Conservation (phyloP, 2,797 vertebrate genomes). For the Neosilurus mollespiculum region DNA sequence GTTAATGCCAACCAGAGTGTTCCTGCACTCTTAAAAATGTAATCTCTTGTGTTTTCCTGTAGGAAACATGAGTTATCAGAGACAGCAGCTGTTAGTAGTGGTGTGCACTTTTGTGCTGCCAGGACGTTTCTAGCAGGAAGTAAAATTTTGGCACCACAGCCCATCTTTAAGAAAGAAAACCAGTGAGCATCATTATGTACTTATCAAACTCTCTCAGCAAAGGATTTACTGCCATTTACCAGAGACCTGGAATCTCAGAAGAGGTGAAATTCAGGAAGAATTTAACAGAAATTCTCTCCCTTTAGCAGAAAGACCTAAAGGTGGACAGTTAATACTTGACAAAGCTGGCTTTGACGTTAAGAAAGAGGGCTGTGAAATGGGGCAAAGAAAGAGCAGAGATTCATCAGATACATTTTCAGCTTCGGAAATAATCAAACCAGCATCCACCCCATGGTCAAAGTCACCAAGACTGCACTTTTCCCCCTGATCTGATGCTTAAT, state of each 20-base stretch:
- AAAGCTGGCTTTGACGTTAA: neutral
- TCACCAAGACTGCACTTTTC: neutral
- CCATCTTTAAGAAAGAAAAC: slow-evolving; percentile 8
- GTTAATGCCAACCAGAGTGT: slow-evolving; percentile 23
- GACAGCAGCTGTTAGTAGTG: slow-evolving; percentile 29
- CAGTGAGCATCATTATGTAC: neutral
- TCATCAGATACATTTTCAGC: neutral
- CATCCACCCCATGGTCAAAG: neutral
- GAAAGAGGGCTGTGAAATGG: neutral
- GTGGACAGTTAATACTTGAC: neutral
- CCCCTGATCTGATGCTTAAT: neutral
- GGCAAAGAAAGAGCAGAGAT: neutral
- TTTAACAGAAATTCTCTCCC: neutral
- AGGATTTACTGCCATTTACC: slow-evolving; percentile 9
- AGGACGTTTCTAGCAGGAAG: slow-evolving; percentile 16
- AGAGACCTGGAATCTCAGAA: neutral
- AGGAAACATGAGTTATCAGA: slow-evolving; percentile 30
- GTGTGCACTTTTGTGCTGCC: neutral
- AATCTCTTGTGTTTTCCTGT: slow-evolving; percentile 25
- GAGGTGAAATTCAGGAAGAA: slow-evolving; percentile 1
- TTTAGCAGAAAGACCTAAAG: neutral
- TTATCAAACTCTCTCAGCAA: neutral
- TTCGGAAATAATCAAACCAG: neutral
- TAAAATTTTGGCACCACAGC: neutral
- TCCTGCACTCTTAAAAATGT: slow-evolving; percentile 20